These are phyloP conservation scores for Atherinomorus stipes DNA, from an alignment of 2,113 vertebrate genomes.

Conservation along the genomic window DNA sequence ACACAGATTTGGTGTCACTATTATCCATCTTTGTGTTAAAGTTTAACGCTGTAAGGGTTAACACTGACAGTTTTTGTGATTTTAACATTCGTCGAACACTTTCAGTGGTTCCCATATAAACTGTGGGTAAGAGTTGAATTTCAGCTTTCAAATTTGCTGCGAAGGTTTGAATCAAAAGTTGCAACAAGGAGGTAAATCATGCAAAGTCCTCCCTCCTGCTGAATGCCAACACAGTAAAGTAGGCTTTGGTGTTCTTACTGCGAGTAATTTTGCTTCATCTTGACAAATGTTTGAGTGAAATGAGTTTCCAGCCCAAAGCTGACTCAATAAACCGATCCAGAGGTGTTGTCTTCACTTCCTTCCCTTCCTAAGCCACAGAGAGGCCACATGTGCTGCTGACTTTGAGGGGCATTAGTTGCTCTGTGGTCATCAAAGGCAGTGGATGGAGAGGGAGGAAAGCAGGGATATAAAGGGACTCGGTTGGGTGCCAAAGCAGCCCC, in stretches of 20 bases:
- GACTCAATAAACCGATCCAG: neutral
- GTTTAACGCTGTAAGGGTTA: too few relatives aligned
- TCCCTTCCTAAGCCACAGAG: constrained; percentile 18
- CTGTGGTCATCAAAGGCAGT: constrained; percentile 87
- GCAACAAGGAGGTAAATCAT: neutral
- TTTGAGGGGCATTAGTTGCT: constrained; percentile 71
- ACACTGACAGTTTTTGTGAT: too few relatives aligned
- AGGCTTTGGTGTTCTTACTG: neutral
- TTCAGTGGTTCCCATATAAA: too few relatives aligned
- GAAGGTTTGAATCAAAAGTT: neutral
- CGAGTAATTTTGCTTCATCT: constrained; percentile 22
- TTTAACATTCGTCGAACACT: too few relatives aligned
- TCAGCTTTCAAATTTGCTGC: too few relatives aligned
- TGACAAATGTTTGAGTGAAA: constrained; percentile 16
- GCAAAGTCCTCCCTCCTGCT: too few relatives aligned
- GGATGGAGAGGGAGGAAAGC: constrained; percentile 72
- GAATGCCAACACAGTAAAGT: neutral
- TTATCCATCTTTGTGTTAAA: too few relatives aligned
- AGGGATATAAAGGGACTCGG: constrained; percentile 75
- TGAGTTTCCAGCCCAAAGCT: constrained; percentile 3
- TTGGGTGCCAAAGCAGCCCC: constrained; percentile 81
- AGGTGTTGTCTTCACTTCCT: constrained; percentile 3
- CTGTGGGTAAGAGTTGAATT: too few relatives aligned
- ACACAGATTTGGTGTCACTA: too few relatives aligned
- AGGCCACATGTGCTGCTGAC: constrained; percentile 72